phyloP scores from a whole-genome alignment of 2,113 vertebrate species.

The Rhadina sibilatrix region DNA sequence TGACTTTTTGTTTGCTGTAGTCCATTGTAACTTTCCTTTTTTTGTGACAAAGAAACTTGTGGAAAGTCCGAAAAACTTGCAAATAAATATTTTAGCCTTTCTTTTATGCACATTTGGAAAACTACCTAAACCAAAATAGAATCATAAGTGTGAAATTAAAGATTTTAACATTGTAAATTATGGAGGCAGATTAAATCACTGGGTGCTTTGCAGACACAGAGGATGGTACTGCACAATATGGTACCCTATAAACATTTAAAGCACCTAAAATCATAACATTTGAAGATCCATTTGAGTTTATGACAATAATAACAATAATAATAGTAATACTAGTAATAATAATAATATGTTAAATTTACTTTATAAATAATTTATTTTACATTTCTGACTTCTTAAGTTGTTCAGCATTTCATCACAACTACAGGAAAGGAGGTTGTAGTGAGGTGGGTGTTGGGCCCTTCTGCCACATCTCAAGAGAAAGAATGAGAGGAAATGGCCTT shows the following conservation, averaged over 20 bases:
- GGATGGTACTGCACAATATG: neutral
- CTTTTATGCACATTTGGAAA: neutral
- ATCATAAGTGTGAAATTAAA: neutral
- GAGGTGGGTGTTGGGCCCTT: neutral
- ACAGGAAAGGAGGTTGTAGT: neutral
- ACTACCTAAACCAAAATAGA: neutral
- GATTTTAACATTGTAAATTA: neutral
- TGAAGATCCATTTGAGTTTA: neutral
- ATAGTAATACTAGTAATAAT: neutral
- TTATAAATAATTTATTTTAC: slow-evolving; percentile 5
- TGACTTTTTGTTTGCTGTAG: neutral
- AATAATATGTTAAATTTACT: neutral
- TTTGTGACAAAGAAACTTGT: neutral
- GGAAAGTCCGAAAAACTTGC: neutral
- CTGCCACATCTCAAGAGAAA: neutral
- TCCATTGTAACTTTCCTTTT: neutral
- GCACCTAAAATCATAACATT: neutral
- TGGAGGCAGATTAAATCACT: neutral
- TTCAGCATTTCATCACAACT: neutral
- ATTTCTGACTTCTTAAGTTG: slow-evolving; percentile 22
- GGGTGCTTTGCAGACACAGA: neutral
- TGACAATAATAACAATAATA: neutral
- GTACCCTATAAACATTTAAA: neutral
- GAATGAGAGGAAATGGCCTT: neutral
- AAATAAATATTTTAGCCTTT: neutral